Percentiles rank a stretch among this genome's conserved stretches.
phyloP scores from a whole-genome alignment of 1,140 invertebrate species.

The Aplysia californica region DNA sequence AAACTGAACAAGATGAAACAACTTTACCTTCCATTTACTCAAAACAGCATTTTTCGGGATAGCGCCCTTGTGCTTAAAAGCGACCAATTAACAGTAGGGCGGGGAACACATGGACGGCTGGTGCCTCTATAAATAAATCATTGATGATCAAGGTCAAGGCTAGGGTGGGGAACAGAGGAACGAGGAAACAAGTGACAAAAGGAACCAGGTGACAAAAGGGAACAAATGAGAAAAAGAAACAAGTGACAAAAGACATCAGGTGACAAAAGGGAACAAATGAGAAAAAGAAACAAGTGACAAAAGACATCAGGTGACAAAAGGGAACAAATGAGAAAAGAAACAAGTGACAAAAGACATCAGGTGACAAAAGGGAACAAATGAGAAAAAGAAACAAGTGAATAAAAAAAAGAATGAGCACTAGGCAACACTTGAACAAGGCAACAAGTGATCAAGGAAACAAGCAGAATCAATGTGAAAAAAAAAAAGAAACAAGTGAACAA shows the following conservation, averaged over 20 bases:
- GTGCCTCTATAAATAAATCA: too few relatives aligned
- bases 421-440: background rate
- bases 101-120: background rate
- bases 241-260: background rate
- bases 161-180: background rate
- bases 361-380: background rate
- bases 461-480: background rate
- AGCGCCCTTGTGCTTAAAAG: too few relatives aligned
- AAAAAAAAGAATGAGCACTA: background rate
- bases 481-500: background rate
- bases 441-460: background rate
- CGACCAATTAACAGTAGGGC: background rate
- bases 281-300: conserved; percentile 1
- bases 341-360: background rate
- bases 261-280: background rate
- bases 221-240: background rate
- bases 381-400: background rate
- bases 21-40: background rate
- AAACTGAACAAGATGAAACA: background rate
- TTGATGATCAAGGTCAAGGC: too few relatives aligned
- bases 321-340: background rate
- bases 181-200: background rate
- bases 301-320: background rate
- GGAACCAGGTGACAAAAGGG: background rate
- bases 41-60: too few relatives aligned